Conservation (phyloP, 2,888 invertebrate genomes). For the Limenitis arthemis region DNA sequence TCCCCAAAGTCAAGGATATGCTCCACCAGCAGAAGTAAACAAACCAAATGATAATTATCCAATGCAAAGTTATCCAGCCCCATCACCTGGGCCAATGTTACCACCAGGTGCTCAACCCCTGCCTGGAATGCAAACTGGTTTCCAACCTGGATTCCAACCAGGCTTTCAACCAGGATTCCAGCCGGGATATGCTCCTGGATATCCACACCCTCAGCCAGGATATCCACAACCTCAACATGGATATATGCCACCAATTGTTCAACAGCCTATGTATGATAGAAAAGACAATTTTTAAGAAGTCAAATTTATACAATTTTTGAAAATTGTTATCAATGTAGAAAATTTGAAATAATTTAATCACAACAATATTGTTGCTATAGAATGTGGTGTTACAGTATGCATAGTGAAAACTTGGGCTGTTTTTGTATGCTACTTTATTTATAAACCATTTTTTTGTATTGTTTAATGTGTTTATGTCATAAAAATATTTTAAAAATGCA, state of each 20-base stretch:
- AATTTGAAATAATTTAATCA: too few relatives aligned
- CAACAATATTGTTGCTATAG: too few relatives aligned
- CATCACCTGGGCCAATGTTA: constrained; percentile 34
- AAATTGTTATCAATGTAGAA: too few relatives aligned
- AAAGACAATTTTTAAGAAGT: too few relatives aligned
- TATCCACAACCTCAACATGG: constrained; percentile 36
- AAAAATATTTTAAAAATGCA: too few relatives aligned
- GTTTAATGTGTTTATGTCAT: too few relatives aligned
- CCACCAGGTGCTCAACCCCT: constrained; percentile 52
- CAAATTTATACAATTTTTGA: too few relatives aligned
- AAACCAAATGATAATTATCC: constrained; percentile 45
- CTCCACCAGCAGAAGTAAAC: constrained; percentile 43
- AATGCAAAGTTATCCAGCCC: constrained; percentile 47
- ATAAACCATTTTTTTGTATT: too few relatives aligned
- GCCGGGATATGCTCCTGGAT: constrained; percentile 39
- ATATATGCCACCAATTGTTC: constrained; percentile 39
- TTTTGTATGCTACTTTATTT: too few relatives aligned
- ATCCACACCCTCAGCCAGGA: constrained; percentile 38
- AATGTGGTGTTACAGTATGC: too few relatives aligned
- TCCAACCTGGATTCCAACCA: constrained; percentile 44
- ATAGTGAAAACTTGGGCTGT: too few relatives aligned
- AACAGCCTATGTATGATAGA: constrained; percentile 51
- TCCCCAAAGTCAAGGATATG: constrained; percentile 56
- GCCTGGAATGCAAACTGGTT: constrained; percentile 53
- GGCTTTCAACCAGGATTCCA: constrained; percentile 32